Evolutionary conservation across 2,113 vertebrate species (phyloP), one percentile per base, ranked within the genome.

Genomic region (Thymallus thymallus): DNA sequence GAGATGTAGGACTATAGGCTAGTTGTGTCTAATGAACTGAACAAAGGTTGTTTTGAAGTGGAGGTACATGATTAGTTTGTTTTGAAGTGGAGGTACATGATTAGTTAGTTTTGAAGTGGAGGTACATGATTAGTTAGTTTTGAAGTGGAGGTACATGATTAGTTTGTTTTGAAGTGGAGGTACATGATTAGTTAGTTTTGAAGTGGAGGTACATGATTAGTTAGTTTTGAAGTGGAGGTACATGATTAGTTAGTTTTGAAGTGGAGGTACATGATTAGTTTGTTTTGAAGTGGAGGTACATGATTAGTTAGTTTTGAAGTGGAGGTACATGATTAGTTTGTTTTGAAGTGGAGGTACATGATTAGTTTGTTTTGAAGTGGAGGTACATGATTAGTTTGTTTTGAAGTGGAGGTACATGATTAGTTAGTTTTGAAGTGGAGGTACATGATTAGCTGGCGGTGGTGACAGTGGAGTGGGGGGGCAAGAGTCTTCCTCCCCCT

Each of bases 291-390:
- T 79, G 65, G 18, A 72, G 66, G 71, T 4, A n/a, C n/a, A n/a
- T n/a, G n/a, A n/a, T n/a, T n/a, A n/a, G n/a, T n/a, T n/a, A n/a
- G 79, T 82, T 88, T 88, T 90, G 85, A 89, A 85, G 80, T 79
- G 65, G 18, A 72, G 66, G 71, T 4, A n/a, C n/a, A n/a, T n/a
- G n/a, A n/a, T n/a, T n/a, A 76, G 75, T 74, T 71, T 84, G 79
- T 82, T 88, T 88, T 90, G 85, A 89, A 85, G 80, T 79, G 65
- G 18, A 72, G 66, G 71, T 4, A n/a, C n/a, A n/a, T n/a, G n/a
- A n/a, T n/a, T n/a, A 76, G 75, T 74, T 71, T 84, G 79, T 82
- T 88, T 88, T 90, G 85, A 89, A 85, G 80, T 79, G 65, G 18
- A 72, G 66, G 71, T 4, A n/a, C n/a, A n/a, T n/a, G n/a, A n/a